Percentiles rank a stretch among this genome's conserved stretches.
These are phyloP conservation scores for Ctenochaetus hawaiiensis DNA, from an alignment of 2,797 vertebrate genomes.

Conservation along the genomic window DNA sequence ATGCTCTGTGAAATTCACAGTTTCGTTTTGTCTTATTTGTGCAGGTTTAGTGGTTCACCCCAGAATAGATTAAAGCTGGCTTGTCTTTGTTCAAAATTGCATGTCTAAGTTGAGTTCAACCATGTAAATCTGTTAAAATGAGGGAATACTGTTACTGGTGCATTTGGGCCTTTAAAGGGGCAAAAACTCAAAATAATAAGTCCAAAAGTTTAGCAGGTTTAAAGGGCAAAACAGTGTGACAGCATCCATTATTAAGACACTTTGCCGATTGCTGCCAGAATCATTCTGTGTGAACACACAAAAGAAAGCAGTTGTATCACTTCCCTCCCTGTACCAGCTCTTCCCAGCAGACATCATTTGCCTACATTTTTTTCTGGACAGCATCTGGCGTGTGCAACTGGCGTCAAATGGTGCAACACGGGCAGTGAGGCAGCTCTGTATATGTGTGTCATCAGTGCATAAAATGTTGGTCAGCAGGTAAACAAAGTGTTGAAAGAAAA, in stretches of 20 bases:
- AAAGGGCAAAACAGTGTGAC: background rate
- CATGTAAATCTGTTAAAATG: background rate
- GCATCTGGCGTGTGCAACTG: background rate
- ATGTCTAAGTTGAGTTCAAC: background rate
- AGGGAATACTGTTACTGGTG: background rate
- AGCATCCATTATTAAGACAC: background rate
- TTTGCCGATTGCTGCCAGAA: background rate
- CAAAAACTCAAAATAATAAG: background rate
- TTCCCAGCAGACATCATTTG: background rate
- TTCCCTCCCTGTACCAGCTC: background rate
- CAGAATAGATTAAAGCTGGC: no score
- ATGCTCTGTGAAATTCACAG: no score
- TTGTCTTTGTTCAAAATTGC: no score
- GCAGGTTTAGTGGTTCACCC: no score
- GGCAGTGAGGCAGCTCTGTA: background rate
- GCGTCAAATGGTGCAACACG: background rate
- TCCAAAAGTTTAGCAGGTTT: background rate
- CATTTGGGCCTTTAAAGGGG: background rate
- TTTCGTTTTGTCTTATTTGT: no score
- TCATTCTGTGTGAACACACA: background rate
- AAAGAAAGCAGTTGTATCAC: background rate
- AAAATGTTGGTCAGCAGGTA: slow-evolving; percentile 42
- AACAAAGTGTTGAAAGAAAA: slow-evolving; percentile 31
- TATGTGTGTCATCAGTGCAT: slow-evolving; percentile 28
- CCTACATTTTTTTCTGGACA: slow-evolving; percentile 15